A percentile compares a stretch with the other conserved stretches of the same genome.
Evolutionary conservation across 2,888 invertebrate genomes (phyloP).

Genomic region (Encarsia formosa): DNA sequence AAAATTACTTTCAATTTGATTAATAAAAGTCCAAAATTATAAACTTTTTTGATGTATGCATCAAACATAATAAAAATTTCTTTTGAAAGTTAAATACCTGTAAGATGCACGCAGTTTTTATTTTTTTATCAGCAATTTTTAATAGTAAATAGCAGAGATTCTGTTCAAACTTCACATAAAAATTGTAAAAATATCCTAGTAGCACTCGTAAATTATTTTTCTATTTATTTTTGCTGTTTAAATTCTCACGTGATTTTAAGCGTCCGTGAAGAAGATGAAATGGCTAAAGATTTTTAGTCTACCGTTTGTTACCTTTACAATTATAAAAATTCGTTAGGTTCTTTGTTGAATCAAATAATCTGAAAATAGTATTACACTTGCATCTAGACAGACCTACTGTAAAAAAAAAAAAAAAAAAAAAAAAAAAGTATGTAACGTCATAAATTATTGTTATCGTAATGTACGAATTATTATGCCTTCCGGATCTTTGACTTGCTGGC

Average conservation of each 20-base stretch:
- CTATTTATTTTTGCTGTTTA: constrained; percentile 28
- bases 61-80: background rate
- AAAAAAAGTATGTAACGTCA: background rate
- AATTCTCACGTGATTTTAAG: constrained; percentile 19
- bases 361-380: constrained; percentile 27
- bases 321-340: constrained; percentile 25
- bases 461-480: constrained; percentile 26
- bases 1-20: too few species aligned
- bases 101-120: background rate
- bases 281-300: constrained; percentile 26
- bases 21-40: too few species aligned
- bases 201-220: constrained; percentile 15
- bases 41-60: too few species aligned
- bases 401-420: constrained; percentile 17
- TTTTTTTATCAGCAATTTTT: background rate
- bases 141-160: constrained; percentile 4
- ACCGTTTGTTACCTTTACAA: constrained; percentile 25
- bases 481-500: constrained; percentile 30
- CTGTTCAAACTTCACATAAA: constrained; percentile 8
- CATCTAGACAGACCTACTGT: constrained; percentile 25
- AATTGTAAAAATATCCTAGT: constrained; percentile 17
- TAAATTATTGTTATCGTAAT: constrained; percentile 31
- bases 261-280: constrained; percentile 24
- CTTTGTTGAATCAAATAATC: constrained; percentile 22
- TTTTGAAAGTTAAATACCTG: too few species aligned